A percentile compares a stretch with the other conserved stretches of the same genome.
phyloP scores from a whole-genome alignment of 2,113 vertebrate species.

The Chlorodrepanis virens region DNA sequence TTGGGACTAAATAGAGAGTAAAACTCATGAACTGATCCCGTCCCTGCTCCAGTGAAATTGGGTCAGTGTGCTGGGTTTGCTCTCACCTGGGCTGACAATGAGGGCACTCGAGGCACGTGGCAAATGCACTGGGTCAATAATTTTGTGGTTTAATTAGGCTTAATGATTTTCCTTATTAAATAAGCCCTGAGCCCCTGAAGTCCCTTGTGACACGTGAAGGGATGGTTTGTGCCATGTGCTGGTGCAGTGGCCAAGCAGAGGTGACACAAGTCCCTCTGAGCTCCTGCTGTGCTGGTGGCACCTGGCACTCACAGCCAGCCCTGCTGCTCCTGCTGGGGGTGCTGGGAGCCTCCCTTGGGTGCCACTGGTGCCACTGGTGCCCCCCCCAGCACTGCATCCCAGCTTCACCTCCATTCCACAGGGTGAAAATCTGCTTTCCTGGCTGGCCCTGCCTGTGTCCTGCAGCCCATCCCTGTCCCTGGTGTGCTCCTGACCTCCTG shows the following conservation, averaged over 20 bases:
- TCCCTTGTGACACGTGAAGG: background rate
- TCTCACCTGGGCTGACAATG: background rate
- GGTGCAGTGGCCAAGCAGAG: background rate
- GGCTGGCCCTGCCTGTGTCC: background rate
- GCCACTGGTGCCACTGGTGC: background rate
- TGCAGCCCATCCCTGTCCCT: background rate
- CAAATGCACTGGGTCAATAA: background rate
- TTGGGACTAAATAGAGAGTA: background rate
- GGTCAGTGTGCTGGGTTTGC: background rate
- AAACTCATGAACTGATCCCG: background rate
- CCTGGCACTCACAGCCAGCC: fast-evolving
- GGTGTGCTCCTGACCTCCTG: too few species aligned
- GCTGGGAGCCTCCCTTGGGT: background rate
- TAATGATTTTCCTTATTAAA: background rate
- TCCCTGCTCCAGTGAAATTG: fast-evolving
- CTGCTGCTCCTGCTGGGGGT: fast-evolving
- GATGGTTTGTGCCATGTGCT: fast-evolving
- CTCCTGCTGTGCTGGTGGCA: fast-evolving
- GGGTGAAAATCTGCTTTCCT: too few species aligned
- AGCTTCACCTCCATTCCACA: fast-evolving
- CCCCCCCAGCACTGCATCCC: fast-evolving
- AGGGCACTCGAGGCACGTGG: background rate
- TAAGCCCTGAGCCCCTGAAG: background rate
- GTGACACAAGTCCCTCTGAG: background rate
- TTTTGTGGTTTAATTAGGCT: background rate